Evolutionary conservation across 2,888 invertebrate genomes (phyloP).

Genomic region (Heliconius erato): DNA sequence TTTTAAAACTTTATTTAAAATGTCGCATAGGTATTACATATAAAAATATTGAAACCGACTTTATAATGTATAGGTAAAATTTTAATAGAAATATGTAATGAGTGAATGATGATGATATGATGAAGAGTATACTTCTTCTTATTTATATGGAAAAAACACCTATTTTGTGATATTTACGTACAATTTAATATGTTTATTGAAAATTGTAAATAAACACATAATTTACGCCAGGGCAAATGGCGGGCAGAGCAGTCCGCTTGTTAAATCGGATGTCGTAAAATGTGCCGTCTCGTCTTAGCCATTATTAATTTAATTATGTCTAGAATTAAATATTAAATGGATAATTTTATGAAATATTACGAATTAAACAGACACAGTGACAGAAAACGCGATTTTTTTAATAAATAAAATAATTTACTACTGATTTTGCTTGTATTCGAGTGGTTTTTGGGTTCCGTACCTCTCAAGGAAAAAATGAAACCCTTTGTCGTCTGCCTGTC

Average conservation of each 20-base stretch:
- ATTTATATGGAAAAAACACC: not conserved
- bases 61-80: too few species aligned
- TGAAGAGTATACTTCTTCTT: too few species aligned
- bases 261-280: conserved; percentile 5
- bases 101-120: too few species aligned
- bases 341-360: not conserved
- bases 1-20: too few species aligned
- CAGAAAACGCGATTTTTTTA: not conserved
- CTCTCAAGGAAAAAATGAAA: too few species aligned
- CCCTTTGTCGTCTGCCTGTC: too few species aligned
- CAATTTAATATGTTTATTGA: not conserved
- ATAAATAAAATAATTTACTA: not conserved
- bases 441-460: too few species aligned
- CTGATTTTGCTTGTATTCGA: not conserved
- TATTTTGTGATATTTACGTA: not conserved
- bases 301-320: not conserved
- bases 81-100: too few species aligned
- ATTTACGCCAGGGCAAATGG: not conserved
- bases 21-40: too few species aligned
- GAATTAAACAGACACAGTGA: not conserved
- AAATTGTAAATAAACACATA: not conserved
- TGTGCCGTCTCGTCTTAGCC: not conserved
- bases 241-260: not conserved
- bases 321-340: not conserved
- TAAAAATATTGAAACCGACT: too few species aligned